Evolutionary conservation across 2,113 vertebrate species (phyloP).

Genomic region (Chaetodon auriga): DNA sequence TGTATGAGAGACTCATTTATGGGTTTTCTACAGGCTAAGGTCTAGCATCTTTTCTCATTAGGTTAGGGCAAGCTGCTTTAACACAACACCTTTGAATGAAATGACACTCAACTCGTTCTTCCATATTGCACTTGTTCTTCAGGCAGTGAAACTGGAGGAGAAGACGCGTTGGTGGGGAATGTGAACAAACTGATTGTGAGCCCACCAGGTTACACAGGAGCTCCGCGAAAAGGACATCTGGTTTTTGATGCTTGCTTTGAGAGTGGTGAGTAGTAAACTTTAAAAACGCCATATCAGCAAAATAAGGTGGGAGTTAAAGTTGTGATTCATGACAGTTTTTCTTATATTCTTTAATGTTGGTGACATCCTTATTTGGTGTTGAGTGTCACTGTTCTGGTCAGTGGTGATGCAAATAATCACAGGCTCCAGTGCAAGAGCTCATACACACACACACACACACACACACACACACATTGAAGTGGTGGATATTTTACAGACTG

Average conservation of each 20-base stretch:
- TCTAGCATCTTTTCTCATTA: neutral
- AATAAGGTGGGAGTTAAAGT: neutral
- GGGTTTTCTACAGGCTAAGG: neutral
- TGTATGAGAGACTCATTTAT: neutral
- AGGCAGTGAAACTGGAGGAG: constrained; percentile 89
- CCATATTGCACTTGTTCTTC: constrained; percentile 37
- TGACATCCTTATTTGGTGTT: neutral
- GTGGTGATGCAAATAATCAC: neutral
- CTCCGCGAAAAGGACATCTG: constrained; percentile 92
- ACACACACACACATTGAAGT: neutral
- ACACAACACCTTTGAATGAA: neutral
- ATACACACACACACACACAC: neutral
- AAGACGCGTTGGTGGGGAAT: constrained; percentile 93
- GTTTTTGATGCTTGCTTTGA: constrained; percentile 98
- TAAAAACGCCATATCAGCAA: neutral
- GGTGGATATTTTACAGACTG: no score
- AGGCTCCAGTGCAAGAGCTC: neutral
- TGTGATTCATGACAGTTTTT: neutral
- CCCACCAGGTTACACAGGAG: constrained; percentile 89
- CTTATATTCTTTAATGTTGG: neutral
- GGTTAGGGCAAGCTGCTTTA: neutral
- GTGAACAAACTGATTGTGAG: constrained; percentile 91
- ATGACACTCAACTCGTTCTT: neutral
- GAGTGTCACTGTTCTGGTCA: neutral
- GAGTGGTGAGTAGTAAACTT: constrained; percentile 89